Percentiles rank a stretch among this genome's conserved stretches.
These are phyloP conservation scores for Cygnus olor DNA, from an alignment of 2,797 vertebrate species.

Conservation along the genomic window DNA sequence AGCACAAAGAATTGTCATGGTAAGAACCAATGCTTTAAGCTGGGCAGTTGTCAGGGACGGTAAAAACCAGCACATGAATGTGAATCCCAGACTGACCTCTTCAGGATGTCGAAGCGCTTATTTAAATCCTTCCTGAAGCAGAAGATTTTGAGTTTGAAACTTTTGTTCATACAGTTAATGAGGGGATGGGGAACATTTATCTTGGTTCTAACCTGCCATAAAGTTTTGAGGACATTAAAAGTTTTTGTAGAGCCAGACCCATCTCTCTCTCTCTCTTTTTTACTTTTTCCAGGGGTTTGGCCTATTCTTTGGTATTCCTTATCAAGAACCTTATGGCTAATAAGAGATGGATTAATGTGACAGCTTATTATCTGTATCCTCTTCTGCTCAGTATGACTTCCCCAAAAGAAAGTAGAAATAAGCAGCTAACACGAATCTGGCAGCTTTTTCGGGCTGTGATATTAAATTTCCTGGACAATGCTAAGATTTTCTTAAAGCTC, in stretches of 20 bases:
- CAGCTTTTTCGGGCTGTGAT: background rate
- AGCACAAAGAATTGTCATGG: background rate
- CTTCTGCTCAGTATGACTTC: background rate
- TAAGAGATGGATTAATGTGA: background rate
- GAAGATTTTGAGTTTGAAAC: background rate
- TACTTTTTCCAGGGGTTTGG: background rate
- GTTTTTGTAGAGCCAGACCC: background rate
- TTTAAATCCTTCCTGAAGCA: background rate
- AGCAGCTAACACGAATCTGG: background rate
- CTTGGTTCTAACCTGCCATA: background rate
- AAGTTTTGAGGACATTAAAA: background rate
- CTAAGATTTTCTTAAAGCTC: background rate
- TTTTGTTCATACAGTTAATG: background rate
- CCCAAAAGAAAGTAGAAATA: background rate
- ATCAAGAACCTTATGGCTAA: background rate
- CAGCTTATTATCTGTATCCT: background rate
- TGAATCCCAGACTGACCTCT: background rate
- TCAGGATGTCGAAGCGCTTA: background rate
- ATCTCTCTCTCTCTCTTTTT: background rate
- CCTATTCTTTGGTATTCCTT: background rate
- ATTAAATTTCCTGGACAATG: background rate
- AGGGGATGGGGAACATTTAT: background rate
- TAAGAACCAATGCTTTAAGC: background rate
- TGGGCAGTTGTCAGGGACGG: background rate
- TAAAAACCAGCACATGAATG: background rate